Percentiles rank a stretch among this genome's conserved stretches.
These are phyloP conservation scores for Temnothorax rugatulus DNA, from an alignment of 2,888 invertebrate species.

Conservation along the genomic window DNA sequence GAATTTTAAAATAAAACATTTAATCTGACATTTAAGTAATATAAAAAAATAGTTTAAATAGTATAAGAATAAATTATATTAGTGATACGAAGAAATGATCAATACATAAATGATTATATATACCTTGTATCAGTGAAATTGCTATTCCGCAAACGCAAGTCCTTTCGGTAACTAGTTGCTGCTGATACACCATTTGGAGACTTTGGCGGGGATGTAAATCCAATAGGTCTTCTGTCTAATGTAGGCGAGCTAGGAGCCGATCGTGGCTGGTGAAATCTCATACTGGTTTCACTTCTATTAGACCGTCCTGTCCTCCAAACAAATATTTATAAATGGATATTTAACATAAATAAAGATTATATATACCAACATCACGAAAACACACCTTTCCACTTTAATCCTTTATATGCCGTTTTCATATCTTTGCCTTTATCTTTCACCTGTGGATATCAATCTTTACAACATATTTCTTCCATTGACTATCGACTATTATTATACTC, in stretches of 20 bases:
- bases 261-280: slow-evolving; percentile 86
- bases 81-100: not conserved
- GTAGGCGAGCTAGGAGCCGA: slow-evolving; percentile 91
- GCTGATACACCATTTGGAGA: slow-evolving; percentile 83
- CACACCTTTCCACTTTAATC: slow-evolving; percentile 89
- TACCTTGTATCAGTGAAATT: slow-evolving; percentile 83
- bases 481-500: not conserved
- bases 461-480: not conserved
- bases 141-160: slow-evolving; percentile 82
- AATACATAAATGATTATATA: slow-evolving; percentile 11
- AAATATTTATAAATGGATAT: slow-evolving; percentile 21
- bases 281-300: slow-evolving; percentile 80
- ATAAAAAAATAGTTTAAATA: not conserved
- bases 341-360: slow-evolving; percentile 11
- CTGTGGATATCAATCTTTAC: slow-evolving; percentile 83
- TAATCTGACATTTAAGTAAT: not conserved
- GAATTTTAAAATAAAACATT: too few relatives aligned
- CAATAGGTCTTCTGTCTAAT: slow-evolving; percentile 87
- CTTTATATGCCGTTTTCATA: slow-evolving; percentile 93
- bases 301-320: slow-evolving; percentile 78
- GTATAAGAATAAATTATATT: not conserved
- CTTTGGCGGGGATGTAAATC: slow-evolving; percentile 84
- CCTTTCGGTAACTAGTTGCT: slow-evolving; percentile 84
- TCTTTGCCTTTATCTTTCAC: slow-evolving; percentile 92
- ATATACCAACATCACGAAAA: slow-evolving; percentile 57